Evolutionary conservation across 2,113 vertebrate genomes (phyloP).

Genomic region (Lathamus discolor): DNA sequence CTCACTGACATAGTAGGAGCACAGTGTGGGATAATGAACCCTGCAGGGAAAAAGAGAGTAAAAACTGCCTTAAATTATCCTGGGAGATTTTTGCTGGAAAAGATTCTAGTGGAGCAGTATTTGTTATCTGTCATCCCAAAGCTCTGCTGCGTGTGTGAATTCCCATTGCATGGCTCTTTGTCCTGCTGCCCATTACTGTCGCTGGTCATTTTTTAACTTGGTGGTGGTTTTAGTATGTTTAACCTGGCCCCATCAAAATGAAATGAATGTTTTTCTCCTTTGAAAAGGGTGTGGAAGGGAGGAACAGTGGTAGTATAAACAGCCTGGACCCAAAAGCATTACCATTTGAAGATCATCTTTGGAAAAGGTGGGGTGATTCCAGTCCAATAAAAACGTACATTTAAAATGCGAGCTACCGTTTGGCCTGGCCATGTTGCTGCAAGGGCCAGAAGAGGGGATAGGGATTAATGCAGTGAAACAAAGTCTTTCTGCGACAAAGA

Average conservation of each 20-base stretch:
- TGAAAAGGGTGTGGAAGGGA: neutral
- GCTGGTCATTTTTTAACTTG: neutral
- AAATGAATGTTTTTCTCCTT: neutral
- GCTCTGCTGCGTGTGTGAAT: neutral
- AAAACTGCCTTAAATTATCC: conserved; percentile 32
- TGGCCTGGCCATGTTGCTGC: neutral
- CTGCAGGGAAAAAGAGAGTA: conserved; percentile 17
- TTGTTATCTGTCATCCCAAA: conserved; percentile 27
- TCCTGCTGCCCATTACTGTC: neutral
- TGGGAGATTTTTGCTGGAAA: neutral
- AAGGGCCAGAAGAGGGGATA: neutral
- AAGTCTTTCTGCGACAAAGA: neutral
- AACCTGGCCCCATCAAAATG: neutral
- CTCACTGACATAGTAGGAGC: conserved; percentile 12
- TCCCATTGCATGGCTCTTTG: neutral
- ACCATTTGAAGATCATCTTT: neutral
- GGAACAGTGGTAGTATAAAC: neutral
- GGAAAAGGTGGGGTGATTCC: neutral
- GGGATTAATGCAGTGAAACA: neutral
- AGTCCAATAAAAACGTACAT: neutral
- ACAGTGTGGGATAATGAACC: conserved; percentile 46
- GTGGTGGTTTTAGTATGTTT: neutral
- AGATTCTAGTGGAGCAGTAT: neutral
- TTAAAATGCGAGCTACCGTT: neutral
- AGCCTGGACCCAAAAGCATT: neutral